These are phyloP conservation scores for Diceros bicornis DNA, from an alignment of 2,797 vertebrate genomes.

Conservation along the genomic window DNA sequence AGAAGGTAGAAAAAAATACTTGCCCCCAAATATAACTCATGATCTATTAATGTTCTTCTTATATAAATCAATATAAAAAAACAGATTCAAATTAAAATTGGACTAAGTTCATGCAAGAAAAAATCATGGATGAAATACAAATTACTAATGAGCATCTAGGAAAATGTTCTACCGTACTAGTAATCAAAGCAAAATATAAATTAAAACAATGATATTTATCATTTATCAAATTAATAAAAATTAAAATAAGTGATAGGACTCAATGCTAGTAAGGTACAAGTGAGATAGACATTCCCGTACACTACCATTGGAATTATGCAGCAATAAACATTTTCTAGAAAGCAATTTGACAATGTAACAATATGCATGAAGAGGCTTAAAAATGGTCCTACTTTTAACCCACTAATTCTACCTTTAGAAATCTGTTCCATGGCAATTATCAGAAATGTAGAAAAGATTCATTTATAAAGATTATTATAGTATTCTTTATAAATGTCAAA, in stretches of 20 bases:
- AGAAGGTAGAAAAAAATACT: neutral
- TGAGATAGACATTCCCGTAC: neutral
- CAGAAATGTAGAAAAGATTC: neutral
- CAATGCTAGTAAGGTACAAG: neutral
- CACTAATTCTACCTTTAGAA: neutral
- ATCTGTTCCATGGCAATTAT: neutral
- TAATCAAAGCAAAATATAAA: conserved; percentile 22
- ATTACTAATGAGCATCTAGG: neutral
- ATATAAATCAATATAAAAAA: neutral
- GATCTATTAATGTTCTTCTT: neutral
- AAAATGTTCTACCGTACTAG: neutral
- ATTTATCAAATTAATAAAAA: conserved; percentile 33
- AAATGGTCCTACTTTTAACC: neutral
- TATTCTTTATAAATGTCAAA: neutral
- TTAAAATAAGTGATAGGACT: neutral
- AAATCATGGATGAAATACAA: neutral
- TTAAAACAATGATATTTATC: conserved; percentile 14
- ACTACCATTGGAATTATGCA: neutral
- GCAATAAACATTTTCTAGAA: neutral
- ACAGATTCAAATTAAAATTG: neutral
- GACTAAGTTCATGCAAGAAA: conserved; percentile 43
- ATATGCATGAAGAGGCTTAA: neutral
- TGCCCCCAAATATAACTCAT: neutral
- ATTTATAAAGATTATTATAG: neutral
- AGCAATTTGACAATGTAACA: neutral